A percentile compares a stretch with the other conserved stretches of the same genome.
These are phyloP conservation scores for Capreolus pygargus DNA, from an alignment of 2,113 vertebrate species.

Conservation along the genomic window DNA sequence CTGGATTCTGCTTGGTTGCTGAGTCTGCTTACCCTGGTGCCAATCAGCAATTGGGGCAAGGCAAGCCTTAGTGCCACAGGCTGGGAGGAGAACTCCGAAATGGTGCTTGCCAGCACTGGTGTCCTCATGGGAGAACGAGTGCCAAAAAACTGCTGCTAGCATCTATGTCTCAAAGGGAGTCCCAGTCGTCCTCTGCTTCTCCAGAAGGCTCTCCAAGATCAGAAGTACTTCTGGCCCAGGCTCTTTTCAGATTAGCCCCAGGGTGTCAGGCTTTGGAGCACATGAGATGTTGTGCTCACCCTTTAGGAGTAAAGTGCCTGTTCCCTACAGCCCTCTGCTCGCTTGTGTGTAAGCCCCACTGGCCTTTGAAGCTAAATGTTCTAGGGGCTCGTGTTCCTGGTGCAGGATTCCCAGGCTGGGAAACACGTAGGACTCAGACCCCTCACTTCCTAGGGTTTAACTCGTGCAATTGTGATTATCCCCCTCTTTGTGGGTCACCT, in stretches of 20 bases:
- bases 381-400: background rate
- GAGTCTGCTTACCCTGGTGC: background rate
- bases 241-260: background rate
- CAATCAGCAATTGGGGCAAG: background rate
- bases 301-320: background rate
- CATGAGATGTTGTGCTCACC: too few species aligned
- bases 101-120: background rate
- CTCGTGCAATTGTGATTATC: background rate
- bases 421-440: background rate
- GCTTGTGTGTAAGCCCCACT: background rate
- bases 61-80: background rate
- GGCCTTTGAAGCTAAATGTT: background rate
- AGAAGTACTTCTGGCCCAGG: background rate
- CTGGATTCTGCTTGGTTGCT: background rate
- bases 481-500: background rate
- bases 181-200: fast-evolving
- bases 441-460: background rate
- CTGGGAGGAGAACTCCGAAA: background rate
- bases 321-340: background rate
- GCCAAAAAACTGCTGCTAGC: background rate
- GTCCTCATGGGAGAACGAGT: background rate
- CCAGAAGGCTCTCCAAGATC: background rate
- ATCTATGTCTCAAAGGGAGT: background rate
- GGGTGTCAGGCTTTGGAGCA: background rate
- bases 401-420: background rate